Evolutionary conservation across 2,888 invertebrate species (phyloP).

Genomic region (Eupsilia transversa): DNA sequence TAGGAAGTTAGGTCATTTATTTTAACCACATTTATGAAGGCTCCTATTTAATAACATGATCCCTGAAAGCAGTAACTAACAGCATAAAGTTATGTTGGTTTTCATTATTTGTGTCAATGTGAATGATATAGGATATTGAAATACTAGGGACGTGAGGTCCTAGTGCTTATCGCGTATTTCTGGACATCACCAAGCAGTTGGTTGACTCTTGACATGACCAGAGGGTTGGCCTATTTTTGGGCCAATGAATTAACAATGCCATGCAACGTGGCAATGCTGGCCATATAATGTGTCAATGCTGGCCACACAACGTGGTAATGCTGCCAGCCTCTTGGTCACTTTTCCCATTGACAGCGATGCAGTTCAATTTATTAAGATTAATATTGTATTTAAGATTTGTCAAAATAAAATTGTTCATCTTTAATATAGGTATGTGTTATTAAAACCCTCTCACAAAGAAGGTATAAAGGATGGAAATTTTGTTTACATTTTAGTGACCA

Average conservation of each 20-base stretch:
- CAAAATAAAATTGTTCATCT: no score
- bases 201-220: neutral
- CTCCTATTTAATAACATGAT: neutral
- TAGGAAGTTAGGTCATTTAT: neutral
- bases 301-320: no score
- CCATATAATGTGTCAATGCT: no score
- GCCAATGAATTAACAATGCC: neutral
- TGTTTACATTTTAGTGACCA: neutral
- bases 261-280: no score
- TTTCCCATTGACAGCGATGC: no score
- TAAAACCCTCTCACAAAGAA: no score
- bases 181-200: neutral
- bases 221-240: neutral
- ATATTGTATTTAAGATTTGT: no score
- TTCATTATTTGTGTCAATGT: neutral
- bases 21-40: neutral
- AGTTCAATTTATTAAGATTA: no score
- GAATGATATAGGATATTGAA: neutral
- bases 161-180: neutral
- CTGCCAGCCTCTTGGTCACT: no score
- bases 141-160: neutral
- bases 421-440: no score
- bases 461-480: neutral
- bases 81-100: neutral
- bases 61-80: no score